These are phyloP conservation scores for Nemopilema nomurai DNA, from an alignment of 30 jellyfish, hydroid and myxozoan genomes.

Conservation along the genomic window DNA sequence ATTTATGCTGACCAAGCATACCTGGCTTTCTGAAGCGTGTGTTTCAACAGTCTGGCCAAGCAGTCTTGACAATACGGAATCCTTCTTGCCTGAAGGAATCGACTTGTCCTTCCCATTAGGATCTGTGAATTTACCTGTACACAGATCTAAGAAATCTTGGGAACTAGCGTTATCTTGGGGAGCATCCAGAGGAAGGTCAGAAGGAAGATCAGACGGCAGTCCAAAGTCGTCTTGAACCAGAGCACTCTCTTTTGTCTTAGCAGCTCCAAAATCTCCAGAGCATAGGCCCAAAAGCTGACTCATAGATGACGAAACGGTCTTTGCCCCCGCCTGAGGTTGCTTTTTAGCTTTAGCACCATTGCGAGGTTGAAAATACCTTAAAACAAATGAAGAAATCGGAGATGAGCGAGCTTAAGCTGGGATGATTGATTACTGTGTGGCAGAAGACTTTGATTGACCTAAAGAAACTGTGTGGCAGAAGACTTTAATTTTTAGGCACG, in stretches of 20 bases:
- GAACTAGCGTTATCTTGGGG: background rate
- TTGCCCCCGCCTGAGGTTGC: conserved; percentile 16
- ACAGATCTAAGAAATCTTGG: conserved; percentile 29
- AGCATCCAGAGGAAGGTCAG: conserved; percentile 34
- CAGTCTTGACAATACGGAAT: conserved; percentile 1
- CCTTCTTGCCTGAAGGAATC: background rate
- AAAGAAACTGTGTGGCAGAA: background rate
- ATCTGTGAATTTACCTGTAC: conserved; percentile 50
- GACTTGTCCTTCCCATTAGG: background rate
- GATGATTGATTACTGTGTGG: no score
- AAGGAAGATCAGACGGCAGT: conserved; percentile 39
- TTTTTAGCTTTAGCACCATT: conserved; percentile 23
- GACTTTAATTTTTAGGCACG: no score
- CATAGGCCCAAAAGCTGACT: conserved; percentile 69
- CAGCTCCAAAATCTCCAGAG: conserved; percentile 54
- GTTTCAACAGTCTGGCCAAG: conserved; percentile 2
- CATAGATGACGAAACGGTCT: conserved; percentile 52
- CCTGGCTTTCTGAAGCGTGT: background rate
- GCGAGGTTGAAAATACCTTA: conserved; percentile 32
- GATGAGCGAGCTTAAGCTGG: no score
- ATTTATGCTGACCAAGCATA: no score
- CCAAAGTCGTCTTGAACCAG: conserved; percentile 26
- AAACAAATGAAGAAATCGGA: background rate
- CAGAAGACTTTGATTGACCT: no score
- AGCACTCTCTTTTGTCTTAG: background rate